Evolutionary conservation across 1,140 invertebrate genomes (phyloP), one percentile per base, ranked within the genome.

Genomic region (Cheumatopsyche charites): DNA sequence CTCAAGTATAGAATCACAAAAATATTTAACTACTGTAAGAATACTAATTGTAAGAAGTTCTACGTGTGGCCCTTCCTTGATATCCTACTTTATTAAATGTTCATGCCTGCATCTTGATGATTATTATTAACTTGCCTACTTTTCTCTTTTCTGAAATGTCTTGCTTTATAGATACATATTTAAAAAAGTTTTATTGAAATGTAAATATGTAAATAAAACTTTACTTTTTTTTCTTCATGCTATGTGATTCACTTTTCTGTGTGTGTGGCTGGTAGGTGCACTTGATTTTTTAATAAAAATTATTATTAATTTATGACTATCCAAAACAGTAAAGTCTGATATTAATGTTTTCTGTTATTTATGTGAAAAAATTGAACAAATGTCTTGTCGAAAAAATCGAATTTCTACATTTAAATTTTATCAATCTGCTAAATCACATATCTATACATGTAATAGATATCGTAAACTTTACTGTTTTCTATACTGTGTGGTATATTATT

Each of bases 191-290:
- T 63, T 63, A 63, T 63, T 42, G 13, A 55, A 36, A 36, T 68
- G 66, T 68, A 68, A 68, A 68, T 68, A 68, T 68, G 26, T 68
- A 52, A 45, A 66, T 47, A 66, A 66, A 66, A 43, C 15, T 66
- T 66, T 66, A 45, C 43, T 23, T 68, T 55, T 68, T 68, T 68
- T 68, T 68, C 66, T 68, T 68, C 66, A 68, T 68, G 66, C 66
- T 68, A 68, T 68, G 66, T 68, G 66, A 68, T 55, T 68, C 66
- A 68, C 66, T 68, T 68, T 68, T 68, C 66, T 68, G 66, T 68
- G 66, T n/a, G n/a, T 68, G 66, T 68, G 66, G 66, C 66, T 68
- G 66, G 66, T 68, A 68, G 66, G 66, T 68, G 66, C 66, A 68
- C 66, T 55, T 21, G 26, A 15, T 15, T 66, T 47, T 66, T 43